Base-by-base conservation (phyloP, 1,140 invertebrate species). In the Bombyx mori region DNA sequence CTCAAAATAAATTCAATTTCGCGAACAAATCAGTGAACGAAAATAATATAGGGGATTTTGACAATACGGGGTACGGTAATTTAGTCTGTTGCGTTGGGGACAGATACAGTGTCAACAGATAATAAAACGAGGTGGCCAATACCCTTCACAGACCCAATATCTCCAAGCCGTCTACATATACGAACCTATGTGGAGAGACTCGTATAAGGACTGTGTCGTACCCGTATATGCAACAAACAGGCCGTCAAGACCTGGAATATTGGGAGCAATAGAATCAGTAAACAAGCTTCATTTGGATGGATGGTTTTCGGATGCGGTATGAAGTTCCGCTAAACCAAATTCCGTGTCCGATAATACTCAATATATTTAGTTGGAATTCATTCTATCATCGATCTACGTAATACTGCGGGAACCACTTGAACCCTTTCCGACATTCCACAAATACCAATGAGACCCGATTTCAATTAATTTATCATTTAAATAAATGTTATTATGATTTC, bases 51-150 rank as follows among this genome's bases (percentile, higher is more conserved):
- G 56, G 7, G 8, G 18, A 53, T 56, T 45, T 42, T 63, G 49
- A 57, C 52, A 60, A 67, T 65, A 56, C 52, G 56, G 60, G 56
- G 60, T 56, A 62, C 63, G 69, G 68, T 73, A 74, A 72, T 72
- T 72, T 69, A 66, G 65, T 65, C 55, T 57, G 53, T 62, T 71
- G 59, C 69, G 58, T 68, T 57, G 49, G 57, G 60, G 65, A 67
- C 68, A 69, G 72, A 75, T 68, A 66, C 66, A 67, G 68, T 72
- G 69, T 68, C 59, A 68, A 68, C 65, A 66, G 70, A 70, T 70
- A 78, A 72, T 70, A 77, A 77, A 69, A 57, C 52, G 62, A 57
- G 63, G 54, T 61, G 48, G 58, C 62, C 65, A 57, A 62, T 54
- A 65, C 61, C 61, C 60, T 60, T 49, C 58, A 55, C 63, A 64